These are phyloP conservation scores for Helostoma temminkii DNA, from an alignment of 2,797 vertebrate genomes.

Conservation along the genomic window DNA sequence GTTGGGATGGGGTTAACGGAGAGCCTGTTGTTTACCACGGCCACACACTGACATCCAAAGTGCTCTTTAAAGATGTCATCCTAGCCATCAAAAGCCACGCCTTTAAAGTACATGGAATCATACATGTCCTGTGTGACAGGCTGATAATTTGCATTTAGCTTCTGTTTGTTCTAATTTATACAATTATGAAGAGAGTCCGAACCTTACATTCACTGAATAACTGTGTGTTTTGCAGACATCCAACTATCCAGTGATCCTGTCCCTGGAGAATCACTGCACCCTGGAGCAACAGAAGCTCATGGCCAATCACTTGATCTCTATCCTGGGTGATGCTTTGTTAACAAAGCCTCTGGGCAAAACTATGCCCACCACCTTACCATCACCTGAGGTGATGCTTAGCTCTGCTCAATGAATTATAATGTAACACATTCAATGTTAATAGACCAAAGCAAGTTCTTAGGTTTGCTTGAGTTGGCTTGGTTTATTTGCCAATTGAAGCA, in stretches of 20 bases:
- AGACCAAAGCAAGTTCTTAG: neutral
- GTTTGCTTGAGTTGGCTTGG: neutral
- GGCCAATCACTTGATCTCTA: constrained; percentile 87
- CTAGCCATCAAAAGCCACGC: constrained; percentile 92
- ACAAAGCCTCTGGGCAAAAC: constrained; percentile 82
- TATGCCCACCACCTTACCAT: constrained; percentile 86
- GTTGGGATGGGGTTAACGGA: constrained; percentile 93
- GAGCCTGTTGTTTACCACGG: constrained; percentile 97
- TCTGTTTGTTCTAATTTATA: neutral
- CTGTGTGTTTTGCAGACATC: constrained; percentile 84
- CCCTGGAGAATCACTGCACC: constrained; percentile 96
- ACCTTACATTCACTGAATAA: neutral
- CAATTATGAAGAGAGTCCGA: neutral
- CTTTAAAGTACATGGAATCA: constrained; percentile 89
- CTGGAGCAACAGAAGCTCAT: constrained; percentile 92
- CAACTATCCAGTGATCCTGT: constrained; percentile 94
- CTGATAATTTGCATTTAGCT: neutral
- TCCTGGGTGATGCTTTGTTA: constrained; percentile 90
- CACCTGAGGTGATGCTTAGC: constrained; percentile 87
- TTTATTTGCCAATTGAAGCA: too few relatives aligned
- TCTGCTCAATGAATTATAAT: neutral
- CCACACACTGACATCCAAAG: constrained; percentile 96
- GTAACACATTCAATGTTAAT: neutral
- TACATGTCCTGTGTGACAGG: neutral
- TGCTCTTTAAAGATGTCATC: constrained; percentile 94